These are phyloP conservation scores for Smittia sp. DNA, from an alignment of 2,888 invertebrate genomes.

Conservation along the genomic window DNA sequence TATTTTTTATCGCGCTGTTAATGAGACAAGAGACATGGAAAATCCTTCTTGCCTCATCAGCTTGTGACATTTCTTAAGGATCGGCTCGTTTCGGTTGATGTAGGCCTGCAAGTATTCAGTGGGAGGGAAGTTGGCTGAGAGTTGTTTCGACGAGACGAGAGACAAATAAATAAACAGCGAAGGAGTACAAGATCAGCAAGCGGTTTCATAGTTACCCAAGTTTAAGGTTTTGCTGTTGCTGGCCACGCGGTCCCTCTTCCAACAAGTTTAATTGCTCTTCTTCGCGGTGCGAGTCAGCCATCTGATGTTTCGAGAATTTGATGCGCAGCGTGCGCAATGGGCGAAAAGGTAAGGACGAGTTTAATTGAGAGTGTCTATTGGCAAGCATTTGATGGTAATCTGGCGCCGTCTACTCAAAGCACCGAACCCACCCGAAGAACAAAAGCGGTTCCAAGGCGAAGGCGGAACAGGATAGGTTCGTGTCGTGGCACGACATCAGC, in stretches of 20 bases:
- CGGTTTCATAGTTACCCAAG: conserved; percentile 77
- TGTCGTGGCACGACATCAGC: background rate
- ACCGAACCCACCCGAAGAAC: conserved; percentile 6
- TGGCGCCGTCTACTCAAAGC: conserved; percentile 38
- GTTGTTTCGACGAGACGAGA: conserved; percentile 37
- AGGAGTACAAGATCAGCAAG: conserved; percentile 14
- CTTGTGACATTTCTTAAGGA: conserved; percentile 20
- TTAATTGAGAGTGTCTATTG: conserved; percentile 38
- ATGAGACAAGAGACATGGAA: conserved; percentile 20
- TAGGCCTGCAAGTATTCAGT: conserved; percentile 15
- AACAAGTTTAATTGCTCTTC: conserved; percentile 94
- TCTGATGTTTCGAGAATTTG: conserved; percentile 60
- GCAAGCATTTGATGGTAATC: conserved; percentile 35
- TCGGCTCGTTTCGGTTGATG: conserved; percentile 13
- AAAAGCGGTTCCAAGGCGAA: background rate
- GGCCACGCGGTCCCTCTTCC: conserved; percentile 89
- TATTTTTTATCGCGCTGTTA: background rate
- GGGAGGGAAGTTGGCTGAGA: background rate
- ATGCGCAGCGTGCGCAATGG: background rate
- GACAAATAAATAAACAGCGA: conserved; percentile 42
- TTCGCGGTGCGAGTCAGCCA: conserved; percentile 95
- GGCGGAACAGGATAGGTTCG: background rate
- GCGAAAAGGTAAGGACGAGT: conserved; percentile 14
- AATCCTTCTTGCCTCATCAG: conserved; percentile 15
- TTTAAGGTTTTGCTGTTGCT: conserved; percentile 79